phyloP scores from a whole-genome alignment of 2,113 vertebrate genomes.

The Trogon surrucura region DNA sequence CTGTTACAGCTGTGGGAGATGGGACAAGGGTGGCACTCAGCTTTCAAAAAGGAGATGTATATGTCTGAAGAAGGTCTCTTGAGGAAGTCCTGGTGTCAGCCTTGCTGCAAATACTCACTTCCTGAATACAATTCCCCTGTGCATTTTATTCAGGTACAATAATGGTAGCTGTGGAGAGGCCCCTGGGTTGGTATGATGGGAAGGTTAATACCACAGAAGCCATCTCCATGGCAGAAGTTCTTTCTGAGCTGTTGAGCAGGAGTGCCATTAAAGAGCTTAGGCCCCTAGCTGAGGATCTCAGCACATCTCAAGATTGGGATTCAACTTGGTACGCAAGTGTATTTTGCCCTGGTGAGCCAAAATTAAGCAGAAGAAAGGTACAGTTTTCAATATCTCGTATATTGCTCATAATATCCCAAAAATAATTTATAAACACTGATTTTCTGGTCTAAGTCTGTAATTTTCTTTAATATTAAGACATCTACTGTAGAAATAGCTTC shows the following conservation, averaged over 20 bases:
- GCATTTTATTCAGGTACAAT: neutral
- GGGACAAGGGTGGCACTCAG: neutral
- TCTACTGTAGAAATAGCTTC: neutral
- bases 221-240: neutral
- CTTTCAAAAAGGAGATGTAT: neutral
- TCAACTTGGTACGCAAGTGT: neutral
- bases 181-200: neutral
- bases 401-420: neutral
- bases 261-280: neutral
- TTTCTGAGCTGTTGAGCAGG: neutral
- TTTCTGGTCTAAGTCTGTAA: constrained; percentile 27
- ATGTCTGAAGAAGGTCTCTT: neutral
- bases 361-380: neutral
- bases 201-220: neutral
- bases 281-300: neutral
- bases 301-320: neutral
- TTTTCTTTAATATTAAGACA: constrained; percentile 19
- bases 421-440: constrained; percentile 10
- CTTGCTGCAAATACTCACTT: neutral
- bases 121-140: neutral
- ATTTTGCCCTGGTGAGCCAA: neutral
- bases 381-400: neutral
- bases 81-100: neutral
- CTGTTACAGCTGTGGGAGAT: neutral
- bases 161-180: neutral